phyloP scores from a whole-genome alignment of 2,113 vertebrate species.

The Malurus elegans region DNA sequence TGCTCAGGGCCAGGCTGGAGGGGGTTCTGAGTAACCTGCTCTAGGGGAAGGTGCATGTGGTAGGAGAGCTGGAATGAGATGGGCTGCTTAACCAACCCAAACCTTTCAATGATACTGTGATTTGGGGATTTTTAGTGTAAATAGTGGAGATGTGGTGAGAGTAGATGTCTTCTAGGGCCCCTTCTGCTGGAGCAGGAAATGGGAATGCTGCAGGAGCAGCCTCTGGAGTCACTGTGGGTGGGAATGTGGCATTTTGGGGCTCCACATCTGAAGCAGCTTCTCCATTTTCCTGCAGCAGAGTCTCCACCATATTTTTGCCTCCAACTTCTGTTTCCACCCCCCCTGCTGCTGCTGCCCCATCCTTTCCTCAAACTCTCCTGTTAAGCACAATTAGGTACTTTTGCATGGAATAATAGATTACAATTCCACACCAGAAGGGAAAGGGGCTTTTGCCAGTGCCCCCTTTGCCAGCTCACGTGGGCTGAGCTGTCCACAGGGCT shows the following conservation, averaged over 20 bases:
- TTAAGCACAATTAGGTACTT: background rate
- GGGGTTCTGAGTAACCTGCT: background rate
- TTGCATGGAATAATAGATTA: background rate
- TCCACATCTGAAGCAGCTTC: background rate
- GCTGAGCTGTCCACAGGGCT: background rate
- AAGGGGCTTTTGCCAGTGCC: background rate
- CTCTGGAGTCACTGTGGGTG: background rate
- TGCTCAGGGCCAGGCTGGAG: background rate
- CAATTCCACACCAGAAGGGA: background rate
- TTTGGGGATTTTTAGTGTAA: background rate
- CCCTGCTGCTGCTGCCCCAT: background rate
- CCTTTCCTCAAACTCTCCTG: background rate
- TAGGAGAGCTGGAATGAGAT: background rate
- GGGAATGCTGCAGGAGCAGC: background rate
- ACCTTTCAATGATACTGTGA: background rate
- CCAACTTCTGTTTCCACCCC: background rate
- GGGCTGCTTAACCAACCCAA: background rate
- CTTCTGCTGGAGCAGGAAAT: background rate
- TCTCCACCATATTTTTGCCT: background rate
- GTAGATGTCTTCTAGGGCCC: background rate
- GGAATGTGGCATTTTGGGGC: background rate
- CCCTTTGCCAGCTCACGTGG: background rate
- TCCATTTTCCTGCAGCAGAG: background rate
- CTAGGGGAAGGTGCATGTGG: background rate
- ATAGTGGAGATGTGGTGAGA: background rate